phyloP scores from a whole-genome alignment of 2,113 vertebrate species.

The Cryptomyrus ogoouensis region DNA sequence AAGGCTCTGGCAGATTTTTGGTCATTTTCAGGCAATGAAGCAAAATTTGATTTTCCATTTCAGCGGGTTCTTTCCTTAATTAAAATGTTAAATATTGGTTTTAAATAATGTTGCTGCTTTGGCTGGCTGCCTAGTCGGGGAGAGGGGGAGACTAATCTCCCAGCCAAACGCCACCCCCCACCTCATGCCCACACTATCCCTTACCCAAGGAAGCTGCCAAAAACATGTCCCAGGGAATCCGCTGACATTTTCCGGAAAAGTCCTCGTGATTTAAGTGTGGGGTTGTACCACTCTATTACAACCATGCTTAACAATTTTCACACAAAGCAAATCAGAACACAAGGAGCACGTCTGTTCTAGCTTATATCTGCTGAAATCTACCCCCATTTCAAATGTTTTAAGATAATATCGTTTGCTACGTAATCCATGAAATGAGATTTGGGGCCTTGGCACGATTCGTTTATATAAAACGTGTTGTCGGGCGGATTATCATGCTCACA shows the following conservation, averaged over 20 bases:
- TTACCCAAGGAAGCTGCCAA: neutral
- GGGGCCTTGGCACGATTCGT: neutral
- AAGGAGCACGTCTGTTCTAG: neutral
- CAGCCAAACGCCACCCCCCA: constrained; percentile 10
- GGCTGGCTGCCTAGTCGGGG: constrained; percentile 20
- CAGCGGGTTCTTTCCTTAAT: constrained; percentile 32
- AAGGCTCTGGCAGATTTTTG: constrained; percentile 16
- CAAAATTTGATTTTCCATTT: constrained; percentile 26
- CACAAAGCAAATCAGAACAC: neutral
- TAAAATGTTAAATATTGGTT: constrained; percentile 42
- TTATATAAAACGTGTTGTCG: neutral
- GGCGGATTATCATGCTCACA: neutral
- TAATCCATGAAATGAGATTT: constrained; percentile 4
- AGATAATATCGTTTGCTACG: neutral
- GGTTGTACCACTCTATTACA: neutral
- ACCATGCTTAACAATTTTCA: neutral
- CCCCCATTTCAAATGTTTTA: neutral
- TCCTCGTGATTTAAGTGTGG: neutral
- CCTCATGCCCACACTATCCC: neutral
- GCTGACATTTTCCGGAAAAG: neutral
- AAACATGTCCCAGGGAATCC: neutral
- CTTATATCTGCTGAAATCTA: neutral
- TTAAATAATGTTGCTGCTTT: constrained; percentile 12
- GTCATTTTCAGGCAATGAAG: constrained; percentile 29
- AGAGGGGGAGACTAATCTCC: constrained; percentile 26